Evolutionary conservation across 2,797 vertebrate genomes (phyloP).

Genomic region (Poeciliopsis gracilis): DNA sequence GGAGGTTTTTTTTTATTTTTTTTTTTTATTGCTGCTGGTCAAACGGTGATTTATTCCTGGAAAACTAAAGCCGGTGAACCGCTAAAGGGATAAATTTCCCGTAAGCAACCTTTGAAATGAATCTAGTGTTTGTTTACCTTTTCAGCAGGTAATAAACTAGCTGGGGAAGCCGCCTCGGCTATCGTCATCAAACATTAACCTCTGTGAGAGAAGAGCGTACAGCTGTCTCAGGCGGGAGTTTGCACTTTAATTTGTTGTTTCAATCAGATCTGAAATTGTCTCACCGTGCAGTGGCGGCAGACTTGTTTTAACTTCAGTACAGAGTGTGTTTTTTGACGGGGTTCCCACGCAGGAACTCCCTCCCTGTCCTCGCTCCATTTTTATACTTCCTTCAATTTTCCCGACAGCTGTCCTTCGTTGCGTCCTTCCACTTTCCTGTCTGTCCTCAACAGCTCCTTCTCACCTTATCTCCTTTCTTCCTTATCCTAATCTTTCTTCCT

Average conservation of each 20-base stretch:
- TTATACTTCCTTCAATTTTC: not conserved
- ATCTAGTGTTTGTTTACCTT: not conserved
- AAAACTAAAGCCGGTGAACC: not conserved
- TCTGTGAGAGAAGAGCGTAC: not conserved
- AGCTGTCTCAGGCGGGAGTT: not conserved
- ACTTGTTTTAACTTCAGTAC: not conserved
- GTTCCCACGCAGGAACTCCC: not conserved
- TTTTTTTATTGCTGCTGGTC: constrained; percentile 4
- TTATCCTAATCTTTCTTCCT: not conserved
- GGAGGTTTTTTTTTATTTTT: not conserved
- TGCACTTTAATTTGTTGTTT: not conserved
- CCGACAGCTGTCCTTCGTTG: not conserved
- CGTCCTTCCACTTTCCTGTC: not conserved
- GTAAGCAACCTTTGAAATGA: not conserved
- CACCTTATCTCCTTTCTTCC: not conserved
- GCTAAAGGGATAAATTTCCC: not conserved
- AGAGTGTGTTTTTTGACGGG: not conserved
- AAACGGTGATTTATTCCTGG: not conserved
- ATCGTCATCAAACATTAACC: constrained; percentile 12
- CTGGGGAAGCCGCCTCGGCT: not conserved
- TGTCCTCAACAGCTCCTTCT: too few species aligned
- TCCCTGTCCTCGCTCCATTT: not conserved
- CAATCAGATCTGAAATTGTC: not conserved
- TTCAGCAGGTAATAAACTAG: not conserved
- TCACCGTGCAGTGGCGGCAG: not conserved